Evolutionary conservation across 2,888 invertebrate species (phyloP), one percentile per base, ranked within the genome.

Genomic region (Yponomeuta cagnagella): DNA sequence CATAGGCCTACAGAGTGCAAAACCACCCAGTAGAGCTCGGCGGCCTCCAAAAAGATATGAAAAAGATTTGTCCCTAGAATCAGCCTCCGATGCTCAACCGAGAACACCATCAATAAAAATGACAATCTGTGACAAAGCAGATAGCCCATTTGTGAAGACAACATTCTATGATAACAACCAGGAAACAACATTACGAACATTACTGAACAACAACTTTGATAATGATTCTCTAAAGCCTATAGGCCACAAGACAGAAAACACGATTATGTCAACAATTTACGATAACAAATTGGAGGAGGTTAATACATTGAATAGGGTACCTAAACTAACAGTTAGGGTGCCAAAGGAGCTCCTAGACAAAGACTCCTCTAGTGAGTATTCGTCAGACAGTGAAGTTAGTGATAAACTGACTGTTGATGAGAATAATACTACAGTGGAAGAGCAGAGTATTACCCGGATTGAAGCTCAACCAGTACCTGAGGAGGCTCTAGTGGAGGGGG

Each of bases 321-420:
- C 95, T 76, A 95, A 95, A 84, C 87, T 95, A 71, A 95, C 95
- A 75, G 89, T 95, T 37, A 94, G 95, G 82, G 93, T 94, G 75
- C 94, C 94, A 68, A 94, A 94, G 82, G 93, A 94, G 78, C 93
- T 93, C 73, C 80, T 90, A 73, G 93, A 92, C 75, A 92, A 90
- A 80, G 89, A 90, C 79, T 91, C 92, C 71, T 92, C 93, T 48
- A 92, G 89, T 83, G 93, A 93, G 76, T 89, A 90, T 76, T 92
- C 93, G 73, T 92, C 90, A 73, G 93, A 93, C 74, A 94, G 93
- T 86, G 94, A 94, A 81, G 89, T 89, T 71, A 94, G 94, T 85
- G 94, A 94, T 74, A 94, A 94, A 82, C 81, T 93, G 72, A 93
- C 93, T 68, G 91, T 93, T 79, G 94, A 94, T 81, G 93, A 94